Conservation (phyloP, 2,797 vertebrate species). For the Crenuchus spilurus region DNA sequence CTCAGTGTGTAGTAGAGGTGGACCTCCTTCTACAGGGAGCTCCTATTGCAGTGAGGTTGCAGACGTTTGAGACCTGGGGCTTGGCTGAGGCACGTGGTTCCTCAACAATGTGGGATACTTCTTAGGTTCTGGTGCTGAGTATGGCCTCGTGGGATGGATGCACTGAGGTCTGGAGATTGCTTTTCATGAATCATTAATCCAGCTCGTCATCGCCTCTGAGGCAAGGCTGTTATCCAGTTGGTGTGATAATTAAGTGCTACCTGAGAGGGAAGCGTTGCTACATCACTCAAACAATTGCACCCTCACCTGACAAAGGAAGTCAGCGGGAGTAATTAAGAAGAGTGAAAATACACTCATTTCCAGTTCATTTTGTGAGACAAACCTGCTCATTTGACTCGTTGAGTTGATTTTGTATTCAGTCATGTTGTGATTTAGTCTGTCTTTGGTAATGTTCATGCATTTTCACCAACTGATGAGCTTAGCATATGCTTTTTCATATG, state of each 20-base stretch:
- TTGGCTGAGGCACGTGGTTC: slow-evolving; percentile 64
- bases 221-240: slow-evolving; percentile 71
- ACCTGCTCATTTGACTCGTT: slow-evolving; percentile 1
- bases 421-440: not conserved
- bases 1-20: too few relatives aligned
- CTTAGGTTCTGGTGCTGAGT: slow-evolving; percentile 67
- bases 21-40: slow-evolving; percentile 3
- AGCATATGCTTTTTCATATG: too few relatives aligned
- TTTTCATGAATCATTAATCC: slow-evolving; percentile 82
- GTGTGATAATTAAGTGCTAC: slow-evolving; percentile 77
- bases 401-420: not conserved
- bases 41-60: too few relatives aligned
- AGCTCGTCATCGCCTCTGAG: slow-evolving; percentile 71
- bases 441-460: not conserved
- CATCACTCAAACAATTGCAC: slow-evolving; percentile 64
- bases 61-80: too few relatives aligned
- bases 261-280: slow-evolving; percentile 57
- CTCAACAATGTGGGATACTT: slow-evolving; percentile 71
- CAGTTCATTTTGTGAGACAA: not conserved
- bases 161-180: slow-evolving; percentile 71
- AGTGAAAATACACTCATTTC: not conserved
- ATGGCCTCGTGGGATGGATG: slow-evolving; percentile 70
- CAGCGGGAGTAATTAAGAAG: slow-evolving; percentile 40
- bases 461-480: too few relatives aligned
- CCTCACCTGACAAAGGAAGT: slow-evolving; percentile 55